These are phyloP conservation scores for Mimachlamys varia DNA, from an alignment of 2,888 invertebrate species.

Conservation along the genomic window DNA sequence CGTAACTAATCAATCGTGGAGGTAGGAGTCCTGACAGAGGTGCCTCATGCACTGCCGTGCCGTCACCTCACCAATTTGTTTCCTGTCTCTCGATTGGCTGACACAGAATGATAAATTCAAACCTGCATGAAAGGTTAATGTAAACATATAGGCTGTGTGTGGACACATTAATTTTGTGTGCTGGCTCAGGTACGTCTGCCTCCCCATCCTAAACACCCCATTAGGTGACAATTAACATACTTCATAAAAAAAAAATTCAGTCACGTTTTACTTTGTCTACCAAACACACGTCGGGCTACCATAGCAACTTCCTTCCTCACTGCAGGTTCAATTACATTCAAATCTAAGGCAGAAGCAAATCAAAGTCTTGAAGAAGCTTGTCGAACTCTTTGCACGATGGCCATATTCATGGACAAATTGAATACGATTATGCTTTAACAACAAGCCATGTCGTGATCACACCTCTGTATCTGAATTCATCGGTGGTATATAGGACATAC, in stretches of 20 bases:
- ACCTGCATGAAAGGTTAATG: background rate
- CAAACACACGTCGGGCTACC: too few species aligned
- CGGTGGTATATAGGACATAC: too few species aligned
- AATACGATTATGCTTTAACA: background rate
- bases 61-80: conserved; percentile 16
- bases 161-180: background rate
- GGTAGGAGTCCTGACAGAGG: background rate
- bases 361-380: background rate
- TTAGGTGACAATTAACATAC: background rate
- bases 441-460: too few species aligned
- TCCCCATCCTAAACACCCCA: background rate
- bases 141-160: background rate
- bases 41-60: background rate
- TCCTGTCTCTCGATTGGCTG: background rate
- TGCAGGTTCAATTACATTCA: too few species aligned
- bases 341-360: background rate
- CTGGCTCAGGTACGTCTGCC: background rate
- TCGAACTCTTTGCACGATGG: background rate
- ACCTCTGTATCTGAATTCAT: too few species aligned
- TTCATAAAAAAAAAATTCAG: background rate
- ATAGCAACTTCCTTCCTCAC: too few species aligned
- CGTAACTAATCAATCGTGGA: background rate
- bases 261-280: background rate
- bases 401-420: background rate
- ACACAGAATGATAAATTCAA: background rate